A percentile compares a stretch with the other conserved stretches of the same genome.
These are phyloP conservation scores for Harpegnathos saltator DNA, from an alignment of 1,140 invertebrate genomes.

Conservation along the genomic window DNA sequence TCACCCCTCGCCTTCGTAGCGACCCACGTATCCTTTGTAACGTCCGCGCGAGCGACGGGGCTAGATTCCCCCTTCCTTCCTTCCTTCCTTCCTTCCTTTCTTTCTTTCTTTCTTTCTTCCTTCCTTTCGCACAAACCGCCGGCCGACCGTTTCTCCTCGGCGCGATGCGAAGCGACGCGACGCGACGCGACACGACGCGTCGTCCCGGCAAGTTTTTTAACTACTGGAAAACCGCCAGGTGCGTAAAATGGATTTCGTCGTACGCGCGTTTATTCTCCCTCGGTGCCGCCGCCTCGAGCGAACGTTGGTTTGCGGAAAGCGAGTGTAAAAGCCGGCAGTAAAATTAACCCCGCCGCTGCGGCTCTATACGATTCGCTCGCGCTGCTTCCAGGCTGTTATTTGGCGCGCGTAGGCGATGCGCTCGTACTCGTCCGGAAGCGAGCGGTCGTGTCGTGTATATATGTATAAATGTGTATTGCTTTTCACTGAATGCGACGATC, in stretches of 20 bases:
- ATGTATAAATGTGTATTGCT: not conserved
- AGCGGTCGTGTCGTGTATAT: not conserved
- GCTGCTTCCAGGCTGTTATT: not conserved
- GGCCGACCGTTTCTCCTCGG: too few species aligned
- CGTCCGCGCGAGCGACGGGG: conserved; percentile 6
- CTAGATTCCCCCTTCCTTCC: conserved; percentile 12
- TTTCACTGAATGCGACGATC: not conserved
- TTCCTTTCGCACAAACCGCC: too few species aligned
- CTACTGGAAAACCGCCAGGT: conserved; percentile 21
- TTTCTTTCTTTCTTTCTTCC: too few species aligned
- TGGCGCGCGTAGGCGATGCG: not conserved
- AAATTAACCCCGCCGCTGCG: conserved; percentile 34
- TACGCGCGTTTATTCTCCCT: conserved; percentile 6
- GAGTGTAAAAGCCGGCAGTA: conserved; percentile 40
- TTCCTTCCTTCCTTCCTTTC: conserved; percentile 14
- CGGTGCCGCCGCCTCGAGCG: not conserved
- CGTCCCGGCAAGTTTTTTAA: conserved; percentile 24
- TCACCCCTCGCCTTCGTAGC: not conserved
- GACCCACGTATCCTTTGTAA: conserved; percentile 14
- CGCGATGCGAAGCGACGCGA: too few species aligned
- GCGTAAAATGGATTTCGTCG: conserved; percentile 42
- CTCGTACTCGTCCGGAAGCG: not conserved
- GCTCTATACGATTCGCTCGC: not conserved
- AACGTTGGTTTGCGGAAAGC: conserved; percentile 29
- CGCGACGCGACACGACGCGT: not conserved